These are phyloP conservation scores for Grantiella picta DNA, from an alignment of 2,113 vertebrate genomes.

Conservation along the genomic window DNA sequence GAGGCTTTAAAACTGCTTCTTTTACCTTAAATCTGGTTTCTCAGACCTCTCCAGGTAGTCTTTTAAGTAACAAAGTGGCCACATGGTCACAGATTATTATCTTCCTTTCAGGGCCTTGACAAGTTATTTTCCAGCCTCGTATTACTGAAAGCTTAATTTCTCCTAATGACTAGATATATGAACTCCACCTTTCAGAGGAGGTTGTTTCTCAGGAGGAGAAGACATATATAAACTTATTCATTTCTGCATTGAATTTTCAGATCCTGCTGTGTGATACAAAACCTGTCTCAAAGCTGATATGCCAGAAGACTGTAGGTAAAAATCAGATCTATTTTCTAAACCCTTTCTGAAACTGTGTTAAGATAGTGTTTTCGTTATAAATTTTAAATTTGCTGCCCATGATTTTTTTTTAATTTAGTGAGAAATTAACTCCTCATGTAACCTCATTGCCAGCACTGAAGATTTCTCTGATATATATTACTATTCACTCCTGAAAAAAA, in stretches of 20 bases:
- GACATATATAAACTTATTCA: background rate
- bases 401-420: background rate
- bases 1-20: background rate
- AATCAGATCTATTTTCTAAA: background rate
- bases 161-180: background rate
- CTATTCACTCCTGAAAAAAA: too few species aligned
- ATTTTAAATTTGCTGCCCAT: background rate
- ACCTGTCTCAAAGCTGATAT: background rate
- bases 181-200: background rate
- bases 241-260: background rate
- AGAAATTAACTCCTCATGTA: background rate
- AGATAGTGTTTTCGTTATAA: background rate
- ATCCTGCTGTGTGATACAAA: background rate
- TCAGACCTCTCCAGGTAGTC: background rate
- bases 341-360: background rate
- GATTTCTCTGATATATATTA: background rate
- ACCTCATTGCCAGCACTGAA: background rate
- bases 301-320: background rate
- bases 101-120: background rate
- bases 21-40: background rate
- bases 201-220: background rate
- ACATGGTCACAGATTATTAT: background rate
- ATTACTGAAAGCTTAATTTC: background rate
- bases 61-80: background rate
- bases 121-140: background rate